Evolutionary conservation across 2,113 vertebrate genomes (phyloP), one percentile per base, ranked within the genome.

Genomic region (Silurus glanis): DNA sequence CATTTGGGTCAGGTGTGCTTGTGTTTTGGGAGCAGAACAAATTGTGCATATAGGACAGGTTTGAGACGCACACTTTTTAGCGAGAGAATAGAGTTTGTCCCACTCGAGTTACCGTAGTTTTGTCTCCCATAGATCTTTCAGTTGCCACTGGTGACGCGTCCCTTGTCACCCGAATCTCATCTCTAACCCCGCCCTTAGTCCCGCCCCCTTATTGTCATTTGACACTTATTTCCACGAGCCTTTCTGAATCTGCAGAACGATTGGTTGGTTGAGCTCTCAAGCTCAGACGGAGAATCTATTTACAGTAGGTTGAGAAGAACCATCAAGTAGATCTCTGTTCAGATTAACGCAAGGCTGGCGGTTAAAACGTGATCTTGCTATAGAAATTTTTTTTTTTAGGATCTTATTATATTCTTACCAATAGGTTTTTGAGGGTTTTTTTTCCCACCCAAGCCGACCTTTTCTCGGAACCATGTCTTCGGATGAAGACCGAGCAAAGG

Each of bases 401-500:
- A 55, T 87, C 56, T 72, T n/a, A 55, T 62, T 28, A 53, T n/a
- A 79, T 53, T n/a, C 25, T 56, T 19, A 69, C 13, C 21, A 58
- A 5, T 17, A 37, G 21, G n/a, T 61, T 62, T 51, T 13, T 62
- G 55, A 66, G 64, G 87, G 76, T 67, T 83, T 86, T 84, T 89
- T 85, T 47, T 90, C 76, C 21, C 88, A 61, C 87, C 79, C 88
- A 87, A 88, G 86, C 87, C 86, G 80, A 87, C 79, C 7, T 58
- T 85, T 89, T 90, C 84, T 67, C 80, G 90, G 90, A 86, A 91
- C 53, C 67, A 96, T 96, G 95, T 96, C 95, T 95, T 95, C 94
- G 90, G 93, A 93, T 86, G 95, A 96, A 94, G 95, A 95, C 94
- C 92, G 95, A 91, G 95, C 94, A 91, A 95, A 94, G 93, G 95